Conservation (phyloP, 2,888 invertebrate species). For the Clepsis dumicolana region DNA sequence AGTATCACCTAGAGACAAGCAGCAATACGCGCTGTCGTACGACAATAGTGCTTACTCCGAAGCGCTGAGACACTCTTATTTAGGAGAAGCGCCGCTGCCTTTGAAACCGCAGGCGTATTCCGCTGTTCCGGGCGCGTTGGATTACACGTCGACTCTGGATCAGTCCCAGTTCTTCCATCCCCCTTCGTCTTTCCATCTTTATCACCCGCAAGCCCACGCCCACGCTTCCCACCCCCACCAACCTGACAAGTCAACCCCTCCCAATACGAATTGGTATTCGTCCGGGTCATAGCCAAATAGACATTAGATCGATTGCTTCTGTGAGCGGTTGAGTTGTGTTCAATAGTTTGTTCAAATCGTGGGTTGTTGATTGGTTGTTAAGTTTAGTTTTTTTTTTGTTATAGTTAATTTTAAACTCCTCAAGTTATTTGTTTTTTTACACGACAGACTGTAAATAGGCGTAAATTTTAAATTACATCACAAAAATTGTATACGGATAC, state of each 20-base stretch:
- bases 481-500: constrained; percentile 68
- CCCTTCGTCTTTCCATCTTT: constrained; percentile 93
- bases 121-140: constrained; percentile 88
- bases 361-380: constrained; percentile 54
- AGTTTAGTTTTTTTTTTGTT: constrained; percentile 59
- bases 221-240: constrained; percentile 79
- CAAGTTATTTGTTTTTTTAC: constrained; percentile 30
- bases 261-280: constrained; percentile 92
- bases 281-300: constrained; percentile 89
- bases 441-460: constrained; percentile 45
- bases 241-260: constrained; percentile 87
- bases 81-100: constrained; percentile 88
- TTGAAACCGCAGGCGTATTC: constrained; percentile 96
- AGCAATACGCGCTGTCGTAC: constrained; percentile 85
- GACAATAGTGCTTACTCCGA: constrained; percentile 88
- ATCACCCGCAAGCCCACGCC: constrained; percentile 89
- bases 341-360: constrained; percentile 46
- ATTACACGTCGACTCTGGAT: constrained; percentile 89
- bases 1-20: constrained; percentile 96
- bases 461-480: constrained; percentile 46
- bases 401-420: constrained; percentile 48
- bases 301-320: constrained; percentile 45
- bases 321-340: constrained; percentile 47
- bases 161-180: constrained; percentile 95
- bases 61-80: constrained; percentile 84